Conservation (phyloP, 2,888 invertebrate species). For the Chesias legatella region DNA sequence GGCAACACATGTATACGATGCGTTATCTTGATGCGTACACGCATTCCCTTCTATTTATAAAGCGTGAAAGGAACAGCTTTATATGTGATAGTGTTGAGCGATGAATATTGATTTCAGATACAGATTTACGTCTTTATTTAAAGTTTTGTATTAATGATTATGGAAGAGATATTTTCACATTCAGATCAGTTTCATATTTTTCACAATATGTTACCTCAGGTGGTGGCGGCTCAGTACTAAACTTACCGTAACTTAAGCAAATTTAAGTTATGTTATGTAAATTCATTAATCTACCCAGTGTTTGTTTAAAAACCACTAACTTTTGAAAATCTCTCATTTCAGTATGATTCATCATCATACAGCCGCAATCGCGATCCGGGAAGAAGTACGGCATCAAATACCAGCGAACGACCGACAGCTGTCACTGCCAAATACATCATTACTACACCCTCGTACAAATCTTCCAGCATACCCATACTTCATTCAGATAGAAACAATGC, state of each 20-base stretch:
- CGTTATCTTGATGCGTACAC: conserved; percentile 44
- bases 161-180: too few relatives aligned
- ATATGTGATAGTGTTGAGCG: conserved; percentile 56
- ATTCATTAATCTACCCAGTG: too few relatives aligned
- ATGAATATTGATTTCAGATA: conserved; percentile 45
- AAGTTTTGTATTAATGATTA: conserved; percentile 12
- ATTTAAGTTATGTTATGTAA: too few relatives aligned
- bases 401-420: conserved; percentile 42
- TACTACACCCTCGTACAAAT: conserved; percentile 63
- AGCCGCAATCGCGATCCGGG: conserved; percentile 57
- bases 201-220: too few relatives aligned
- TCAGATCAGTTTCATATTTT: too few relatives aligned
- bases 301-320: not conserved
- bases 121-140: conserved; percentile 17
- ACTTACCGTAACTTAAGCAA: too few relatives aligned
- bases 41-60: conserved; percentile 70
- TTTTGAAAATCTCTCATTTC: conserved; percentile 36
- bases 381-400: conserved; percentile 40
- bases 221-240: too few relatives aligned
- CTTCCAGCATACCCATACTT: conserved; percentile 72
- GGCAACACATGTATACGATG: conserved; percentile 16
- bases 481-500: conserved; percentile 48
- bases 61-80: conserved; percentile 53
- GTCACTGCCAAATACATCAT: conserved; percentile 71
- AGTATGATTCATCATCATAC: conserved; percentile 69